phyloP scores from a whole-genome alignment of 1,140 invertebrate genomes.

The Streblospio benedicti region DNA sequence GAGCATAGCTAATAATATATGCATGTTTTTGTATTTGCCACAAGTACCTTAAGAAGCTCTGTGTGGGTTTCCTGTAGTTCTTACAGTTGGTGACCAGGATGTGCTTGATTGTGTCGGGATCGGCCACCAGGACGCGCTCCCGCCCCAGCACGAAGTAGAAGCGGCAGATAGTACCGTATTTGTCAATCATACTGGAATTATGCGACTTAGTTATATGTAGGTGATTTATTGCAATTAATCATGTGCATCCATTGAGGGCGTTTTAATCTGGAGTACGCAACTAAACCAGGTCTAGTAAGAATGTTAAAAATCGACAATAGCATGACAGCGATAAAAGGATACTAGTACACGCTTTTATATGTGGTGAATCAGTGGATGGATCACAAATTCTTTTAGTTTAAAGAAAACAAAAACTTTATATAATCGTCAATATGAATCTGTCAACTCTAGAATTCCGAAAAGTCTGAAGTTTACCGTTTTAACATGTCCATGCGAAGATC shows the following conservation, averaged over 20 bases:
- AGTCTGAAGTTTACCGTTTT: no score
- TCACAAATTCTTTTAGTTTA: no score
- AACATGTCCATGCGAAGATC: no score
- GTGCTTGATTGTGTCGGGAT: conserved; percentile 27
- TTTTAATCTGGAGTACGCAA: no score
- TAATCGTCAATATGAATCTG: no score
- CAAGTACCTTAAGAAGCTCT: not conserved
- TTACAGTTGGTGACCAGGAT: conserved; percentile 30
- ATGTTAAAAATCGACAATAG: no score
- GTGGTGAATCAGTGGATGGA: no score
- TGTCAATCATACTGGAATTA: conserved; percentile 11
- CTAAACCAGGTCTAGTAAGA: no score
- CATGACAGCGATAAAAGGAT: no score
- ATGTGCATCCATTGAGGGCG: not conserved
- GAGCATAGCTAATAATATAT: not conserved
- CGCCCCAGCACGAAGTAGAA: conserved; percentile 30
- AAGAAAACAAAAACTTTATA: no score
- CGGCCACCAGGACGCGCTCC: conserved; percentile 27
- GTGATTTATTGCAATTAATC: not conserved
- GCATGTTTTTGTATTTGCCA: not conserved
- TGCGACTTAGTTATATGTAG: not conserved
- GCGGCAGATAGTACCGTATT: conserved; percentile 19
- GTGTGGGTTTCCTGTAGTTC: conserved; percentile 22
- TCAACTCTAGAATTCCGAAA: no score
- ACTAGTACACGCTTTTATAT: no score